Base-by-base conservation (phyloP, 2,888 invertebrate genomes). In the Chelonus formosanus region DNA sequence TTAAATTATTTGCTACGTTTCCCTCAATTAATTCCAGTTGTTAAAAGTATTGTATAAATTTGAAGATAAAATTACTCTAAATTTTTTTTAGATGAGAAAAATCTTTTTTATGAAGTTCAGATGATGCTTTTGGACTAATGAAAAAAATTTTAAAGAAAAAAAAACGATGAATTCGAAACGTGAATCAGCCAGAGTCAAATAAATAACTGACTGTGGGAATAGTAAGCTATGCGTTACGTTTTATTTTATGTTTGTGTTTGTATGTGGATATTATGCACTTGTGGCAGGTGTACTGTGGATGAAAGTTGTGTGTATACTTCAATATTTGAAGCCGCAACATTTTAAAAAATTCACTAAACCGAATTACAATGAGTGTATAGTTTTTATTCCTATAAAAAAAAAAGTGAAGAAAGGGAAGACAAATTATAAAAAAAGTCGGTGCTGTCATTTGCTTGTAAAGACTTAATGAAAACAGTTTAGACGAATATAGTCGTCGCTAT, bases 401-500 rank as follows among this genome's bases (percentile, higher is more conserved):
- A 20, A 20, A 20, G 20, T 10, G 8, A 34, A 54, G 36, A 54
- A 35, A 54, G n/a, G 36, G 5, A 54, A 35, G 5, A n/a, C 31
- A 35, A 54, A 35, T 35, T 35, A 54, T 54, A 54, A 54, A 54
- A 54, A 3, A 35, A 5, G 48, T 48, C 10, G 10, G 48, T 20
- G 31, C 31, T 10, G 48, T 31, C 31, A 45, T 45, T 20, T 20
- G 20, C 20, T 20, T 20, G 20, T 20, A 20, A 20, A 20, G 20
- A 6, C 10, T 10, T 45, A 52, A 40, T 53, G 7, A 44, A 34
- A 52, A 54, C 53, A 53, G 34, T 53, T 60, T 40, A 34, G n/a
- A 8, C 7, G 7, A 76, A 78, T 75, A 74, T 74, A 74, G 77
- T 78, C 77, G 75, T 75, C 76, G 77, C 74, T 72, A 73, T 73